Base-by-base conservation (phyloP, 2,888 invertebrate species). In the Drosophila longiperda region DNA sequence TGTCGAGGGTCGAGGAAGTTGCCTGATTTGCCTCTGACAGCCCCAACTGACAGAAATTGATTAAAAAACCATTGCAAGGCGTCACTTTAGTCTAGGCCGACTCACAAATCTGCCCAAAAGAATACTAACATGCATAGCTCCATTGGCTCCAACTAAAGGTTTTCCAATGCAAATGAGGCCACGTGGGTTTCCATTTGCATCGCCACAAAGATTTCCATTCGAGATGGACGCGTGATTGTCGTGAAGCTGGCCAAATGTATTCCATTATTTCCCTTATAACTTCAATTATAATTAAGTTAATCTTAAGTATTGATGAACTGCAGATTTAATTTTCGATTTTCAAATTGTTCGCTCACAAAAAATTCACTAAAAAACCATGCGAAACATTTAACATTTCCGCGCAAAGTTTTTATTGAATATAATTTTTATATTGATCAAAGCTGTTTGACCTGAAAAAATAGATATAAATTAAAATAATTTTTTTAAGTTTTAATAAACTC, bases 21-120 rank as follows among this genome's bases (percentile, higher is more conserved):
- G 68, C 62, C 87, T 71, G 75, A 85, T 87, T 75, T 71, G 59
- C 64, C 68, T 36, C 85, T 85, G 85, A 87, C 85, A 89, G 83
- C 64, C 1, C 1, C 74, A 70, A 89, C 90, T 86, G 85, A 86
- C 85, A 86, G 90, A 82, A 87, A 89, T 86, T 89, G 85, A 85
- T 85, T 85, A 89, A 85, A 85, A 78, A 76, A 67, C 59, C 80
- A 78, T 82, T 73, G 69, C 68, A 74, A 80, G 80, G 71, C 83
- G 80, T 73, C 75, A 33, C 54, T 65, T 57, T 60, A 38, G 68
- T 75, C 45, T 45, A 66, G 80, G 80, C 70, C 80, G 55, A 60
- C 76, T 72, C 64, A 45, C 75, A 75, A 65, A 75, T 57, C 52
- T 57, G 49, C 59, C 57, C 69, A 62, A 68, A 75, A 64, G 66